Evolutionary conservation across 2,888 invertebrate genomes (phyloP).

Genomic region (Epistrophe grossulariae): DNA sequence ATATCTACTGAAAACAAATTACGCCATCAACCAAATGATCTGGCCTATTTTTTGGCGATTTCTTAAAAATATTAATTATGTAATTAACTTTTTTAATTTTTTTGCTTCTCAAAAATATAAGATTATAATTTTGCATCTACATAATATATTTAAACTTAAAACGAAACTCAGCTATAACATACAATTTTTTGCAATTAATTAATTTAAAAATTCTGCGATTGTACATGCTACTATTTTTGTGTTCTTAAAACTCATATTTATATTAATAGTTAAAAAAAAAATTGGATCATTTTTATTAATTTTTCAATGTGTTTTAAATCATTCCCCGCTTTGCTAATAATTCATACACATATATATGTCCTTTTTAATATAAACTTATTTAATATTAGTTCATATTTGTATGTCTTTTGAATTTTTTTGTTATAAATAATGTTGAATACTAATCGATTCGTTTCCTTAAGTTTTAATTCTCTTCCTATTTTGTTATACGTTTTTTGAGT

Average conservation of each 20-base stretch:
- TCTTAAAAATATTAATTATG: constrained; percentile 16
- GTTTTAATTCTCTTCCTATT: constrained; percentile 64
- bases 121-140: constrained; percentile 71
- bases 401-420: constrained; percentile 55
- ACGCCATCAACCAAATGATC: constrained; percentile 74
- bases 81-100: constrained; percentile 21
- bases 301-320: constrained; percentile 68
- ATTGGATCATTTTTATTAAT: constrained; percentile 55
- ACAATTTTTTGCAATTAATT: constrained; percentile 46
- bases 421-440: constrained; percentile 77
- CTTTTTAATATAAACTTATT: constrained; percentile 60
- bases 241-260: constrained; percentile 57
- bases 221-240: constrained; percentile 78
- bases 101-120: constrained; percentile 40
- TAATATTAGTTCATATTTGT: constrained; percentile 59
- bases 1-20: constrained; percentile 36
- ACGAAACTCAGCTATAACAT: constrained; percentile 49
- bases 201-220: constrained; percentile 79
- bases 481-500: constrained; percentile 67
- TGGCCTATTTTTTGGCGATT: constrained; percentile 77
- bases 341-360: constrained; percentile 33
- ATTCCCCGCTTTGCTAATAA: constrained; percentile 78
- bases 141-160: constrained; percentile 44
- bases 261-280: constrained; percentile 59
- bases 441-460: constrained; percentile 80